Percentiles rank a stretch among this genome's conserved stretches.
Conservation (phyloP, 2,113 vertebrate species). For the Anthoscopus minutus region DNA sequence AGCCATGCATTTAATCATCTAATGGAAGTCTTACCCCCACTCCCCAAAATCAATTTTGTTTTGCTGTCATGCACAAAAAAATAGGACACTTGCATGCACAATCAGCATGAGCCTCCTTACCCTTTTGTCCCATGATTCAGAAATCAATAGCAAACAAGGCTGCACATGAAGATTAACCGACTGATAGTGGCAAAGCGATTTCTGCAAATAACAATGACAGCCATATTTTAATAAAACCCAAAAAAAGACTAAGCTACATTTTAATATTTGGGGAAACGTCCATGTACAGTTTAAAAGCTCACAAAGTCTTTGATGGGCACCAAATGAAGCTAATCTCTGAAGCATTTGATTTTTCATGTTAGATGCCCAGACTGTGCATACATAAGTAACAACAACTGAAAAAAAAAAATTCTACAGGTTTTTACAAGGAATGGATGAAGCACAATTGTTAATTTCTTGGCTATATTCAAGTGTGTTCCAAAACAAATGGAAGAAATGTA, state of each 20-base stretch:
- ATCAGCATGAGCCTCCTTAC: conserved; percentile 43
- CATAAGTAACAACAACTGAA: neutral
- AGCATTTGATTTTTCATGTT: neutral
- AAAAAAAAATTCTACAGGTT: neutral
- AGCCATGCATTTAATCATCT: neutral
- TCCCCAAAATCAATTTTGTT: neutral
- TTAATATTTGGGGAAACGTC: neutral
- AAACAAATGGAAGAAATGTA: neutral
- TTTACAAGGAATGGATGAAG: neutral
- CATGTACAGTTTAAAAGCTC: neutral
- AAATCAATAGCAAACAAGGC: conserved; percentile 51
- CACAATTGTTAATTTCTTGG: neutral
- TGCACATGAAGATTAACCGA: conserved; percentile 21
- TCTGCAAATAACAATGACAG: conserved; percentile 41
- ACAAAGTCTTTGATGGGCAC: neutral
- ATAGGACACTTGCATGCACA: conserved; percentile 18
- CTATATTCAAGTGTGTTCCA: neutral
- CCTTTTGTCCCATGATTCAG: conserved; percentile 50
- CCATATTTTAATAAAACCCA: neutral
- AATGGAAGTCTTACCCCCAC: neutral
- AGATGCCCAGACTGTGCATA: neutral
- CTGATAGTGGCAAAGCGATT: neutral
- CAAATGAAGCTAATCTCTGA: neutral
- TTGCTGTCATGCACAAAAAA: conserved; percentile 14
- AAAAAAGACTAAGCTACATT: neutral